Base-by-base conservation (phyloP, 2,797 vertebrate species). In the Babyrousa celebensis region DNA sequence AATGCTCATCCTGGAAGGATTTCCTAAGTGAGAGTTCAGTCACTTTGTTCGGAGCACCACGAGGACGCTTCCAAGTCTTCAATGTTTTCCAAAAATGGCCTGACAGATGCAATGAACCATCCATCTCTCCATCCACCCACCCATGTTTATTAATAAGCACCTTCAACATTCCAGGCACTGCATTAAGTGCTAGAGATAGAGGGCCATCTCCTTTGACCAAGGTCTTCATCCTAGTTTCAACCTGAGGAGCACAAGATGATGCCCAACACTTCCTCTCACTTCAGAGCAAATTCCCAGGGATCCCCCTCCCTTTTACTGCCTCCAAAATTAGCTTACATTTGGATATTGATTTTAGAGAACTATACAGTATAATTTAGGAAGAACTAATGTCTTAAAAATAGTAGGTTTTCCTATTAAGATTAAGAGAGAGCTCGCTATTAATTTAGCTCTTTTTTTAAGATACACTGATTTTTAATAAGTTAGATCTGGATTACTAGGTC, bases 401-500 rank as follows among this genome's bases (percentile, higher is more conserved):
- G 20, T 67, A 79, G 65, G 17, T 84, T 80, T 89, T 87, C 58
- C 71, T 89, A 60, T 82, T 71, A 90, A 85, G 20, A 56, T 32
- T 79, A 89, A 70, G 25, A 67, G 60, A 56, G 27, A 23, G 60
- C 18, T 92, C 40, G 84, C 40, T 1, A 32, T 68, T 85, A 63
- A 91, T 75, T 85, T 40, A 75, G 70, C 20, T 56, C 52, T 92
- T 94, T 43, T 78, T 78, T 83, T 58, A 91, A 82, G 63, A 63
- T 54, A 91, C 8, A 72, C 18, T 40, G 27, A 89, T 74, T 91
- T 94, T 92, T 95, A 96, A 7, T 85, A 91, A 85, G 43, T 78
- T 54, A 84, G n/a, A 89, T 58, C 23, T 91, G 91, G 17, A 85
- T 93, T 72, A 92, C 11, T 12, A 86, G 40, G 60, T 80, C 54